These are phyloP conservation scores for Apostichopus californicus DNA, from an alignment of 35 echinoderm and acorn worm genomes.

Conservation along the genomic window DNA sequence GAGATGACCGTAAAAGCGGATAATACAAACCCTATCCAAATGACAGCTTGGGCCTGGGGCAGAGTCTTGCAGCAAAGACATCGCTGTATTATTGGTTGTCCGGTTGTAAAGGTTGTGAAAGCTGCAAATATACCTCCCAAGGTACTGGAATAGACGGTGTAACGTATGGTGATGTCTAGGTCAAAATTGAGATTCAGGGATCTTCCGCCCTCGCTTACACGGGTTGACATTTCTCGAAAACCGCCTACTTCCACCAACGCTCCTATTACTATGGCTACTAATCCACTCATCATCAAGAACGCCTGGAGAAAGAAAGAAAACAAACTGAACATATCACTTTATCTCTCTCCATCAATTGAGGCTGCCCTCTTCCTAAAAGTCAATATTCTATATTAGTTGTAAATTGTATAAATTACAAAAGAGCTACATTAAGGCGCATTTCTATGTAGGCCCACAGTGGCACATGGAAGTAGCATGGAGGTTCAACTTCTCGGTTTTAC, in stretches of 20 bases:
- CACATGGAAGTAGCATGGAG: too few relatives aligned
- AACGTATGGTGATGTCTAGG: slow-evolving; percentile 11
- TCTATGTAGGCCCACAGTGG: too few relatives aligned
- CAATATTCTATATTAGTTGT: background rate
- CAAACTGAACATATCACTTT: background rate
- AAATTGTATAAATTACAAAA: background rate
- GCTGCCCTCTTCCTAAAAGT: background rate
- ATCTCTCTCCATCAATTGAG: background rate
- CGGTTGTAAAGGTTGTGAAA: background rate
- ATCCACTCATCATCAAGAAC: slow-evolving; percentile 25
- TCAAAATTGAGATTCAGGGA: background rate
- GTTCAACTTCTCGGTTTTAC: too few relatives aligned
- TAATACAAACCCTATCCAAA: background rate
- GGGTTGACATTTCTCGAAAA: background rate
- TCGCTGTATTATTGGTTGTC: slow-evolving; percentile 27
- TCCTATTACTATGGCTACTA: slow-evolving; percentile 3
- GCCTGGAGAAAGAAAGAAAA: slow-evolving; percentile 8
- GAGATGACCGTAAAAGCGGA: background rate
- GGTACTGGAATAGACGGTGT: slow-evolving; percentile 15
- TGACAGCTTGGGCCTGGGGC: background rate
- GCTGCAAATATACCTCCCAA: background rate
- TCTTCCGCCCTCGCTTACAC: background rate
- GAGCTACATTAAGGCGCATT: too few relatives aligned
- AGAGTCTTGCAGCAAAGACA: background rate
- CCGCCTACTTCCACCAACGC: slow-evolving; percentile 2